Conservation (phyloP, 2,113 vertebrate genomes). For the Rhinopomastus cyanomelas region DNA sequence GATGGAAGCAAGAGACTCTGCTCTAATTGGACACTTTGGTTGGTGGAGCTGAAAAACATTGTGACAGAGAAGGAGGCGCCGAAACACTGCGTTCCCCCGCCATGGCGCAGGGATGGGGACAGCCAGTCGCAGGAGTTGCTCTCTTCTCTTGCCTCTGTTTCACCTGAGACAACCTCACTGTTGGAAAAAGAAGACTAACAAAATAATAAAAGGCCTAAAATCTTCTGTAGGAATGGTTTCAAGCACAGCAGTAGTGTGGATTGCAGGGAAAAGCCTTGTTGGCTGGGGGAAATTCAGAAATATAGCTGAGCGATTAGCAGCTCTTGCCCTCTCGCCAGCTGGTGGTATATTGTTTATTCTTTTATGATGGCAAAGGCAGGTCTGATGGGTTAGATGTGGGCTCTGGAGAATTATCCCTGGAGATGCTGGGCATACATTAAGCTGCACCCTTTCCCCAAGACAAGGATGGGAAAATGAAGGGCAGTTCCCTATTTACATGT, state of each 20-base stretch:
- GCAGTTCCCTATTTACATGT: background rate
- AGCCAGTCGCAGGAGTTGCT: background rate
- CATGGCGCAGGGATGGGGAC: background rate
- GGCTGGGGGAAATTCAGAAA: background rate
- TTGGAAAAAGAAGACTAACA: background rate
- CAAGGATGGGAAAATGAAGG: background rate
- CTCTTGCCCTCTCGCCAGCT: background rate
- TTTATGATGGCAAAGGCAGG: background rate
- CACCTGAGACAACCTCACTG: background rate
- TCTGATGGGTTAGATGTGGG: background rate
- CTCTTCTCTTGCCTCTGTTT: slow-evolving; percentile 11
- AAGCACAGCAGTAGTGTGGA: accelerated
- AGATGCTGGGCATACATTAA: background rate
- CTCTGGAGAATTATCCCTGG: background rate
- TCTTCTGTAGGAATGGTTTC: background rate
- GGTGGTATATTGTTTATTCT: background rate
- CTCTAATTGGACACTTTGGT: slow-evolving; percentile 83
- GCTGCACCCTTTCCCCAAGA: background rate
- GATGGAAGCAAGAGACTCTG: slow-evolving; percentile 77
- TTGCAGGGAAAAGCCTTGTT: background rate
- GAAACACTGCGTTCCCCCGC: slow-evolving; percentile 23
- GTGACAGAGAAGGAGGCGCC: slow-evolving; percentile 77
- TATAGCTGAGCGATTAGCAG: background rate
- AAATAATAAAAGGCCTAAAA: background rate
- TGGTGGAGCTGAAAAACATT: slow-evolving; percentile 79